Evolutionary conservation across 2,797 vertebrate species (phyloP).

Genomic region (Cynopterus sphinx): DNA sequence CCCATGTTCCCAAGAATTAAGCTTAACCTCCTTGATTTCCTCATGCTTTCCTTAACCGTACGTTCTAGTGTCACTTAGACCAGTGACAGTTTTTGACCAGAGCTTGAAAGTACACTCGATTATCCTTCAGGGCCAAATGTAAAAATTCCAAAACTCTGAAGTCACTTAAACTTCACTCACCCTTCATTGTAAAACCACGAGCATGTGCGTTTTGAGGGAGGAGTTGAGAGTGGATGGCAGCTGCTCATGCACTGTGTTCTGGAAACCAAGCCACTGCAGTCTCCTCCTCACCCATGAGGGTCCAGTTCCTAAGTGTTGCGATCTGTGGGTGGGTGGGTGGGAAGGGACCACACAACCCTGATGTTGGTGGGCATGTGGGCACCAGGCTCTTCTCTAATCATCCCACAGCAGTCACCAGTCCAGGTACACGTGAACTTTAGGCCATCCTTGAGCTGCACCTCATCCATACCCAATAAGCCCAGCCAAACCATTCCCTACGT

Average conservation of each 20-base stretch:
- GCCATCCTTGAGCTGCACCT: not conserved
- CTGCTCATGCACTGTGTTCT: accelerated
- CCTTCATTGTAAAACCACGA: not conserved
- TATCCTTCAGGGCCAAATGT: not conserved
- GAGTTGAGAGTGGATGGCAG: accelerated
- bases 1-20: not conserved
- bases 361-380: accelerated
- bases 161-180: not conserved
- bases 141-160: not conserved
- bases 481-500: accelerated
- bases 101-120: not conserved
- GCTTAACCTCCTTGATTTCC: not conserved
- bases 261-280: not conserved
- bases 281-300: not conserved
- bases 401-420: not conserved
- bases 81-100: not conserved
- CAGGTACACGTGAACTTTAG: not conserved
- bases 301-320: accelerated
- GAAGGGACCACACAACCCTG: accelerated
- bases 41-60: not conserved
- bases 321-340: accelerated
- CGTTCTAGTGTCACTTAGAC: not conserved
- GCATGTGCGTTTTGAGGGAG: not conserved
- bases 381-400: not conserved
- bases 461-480: not conserved